Evolutionary conservation across 2,888 invertebrate species (phyloP).

Genomic region (Melanotus villosus): DNA sequence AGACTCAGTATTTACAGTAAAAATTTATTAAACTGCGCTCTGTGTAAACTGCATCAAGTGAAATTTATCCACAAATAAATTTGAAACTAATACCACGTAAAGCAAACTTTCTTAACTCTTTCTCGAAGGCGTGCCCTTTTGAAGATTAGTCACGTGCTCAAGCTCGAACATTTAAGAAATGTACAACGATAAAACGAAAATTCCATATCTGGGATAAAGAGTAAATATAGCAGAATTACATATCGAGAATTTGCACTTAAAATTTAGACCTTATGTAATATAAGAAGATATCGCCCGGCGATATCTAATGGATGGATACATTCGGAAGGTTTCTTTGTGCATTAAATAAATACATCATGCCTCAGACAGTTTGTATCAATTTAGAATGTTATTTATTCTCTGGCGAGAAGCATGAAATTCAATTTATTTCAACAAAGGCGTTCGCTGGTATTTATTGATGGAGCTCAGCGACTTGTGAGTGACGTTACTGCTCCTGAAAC

Average conservation of each 20-base stretch:
- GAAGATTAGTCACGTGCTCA: slow-evolving; percentile 17
- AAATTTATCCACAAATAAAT: slow-evolving; percentile 17
- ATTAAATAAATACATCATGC: not conserved
- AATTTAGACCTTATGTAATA: too few relatives aligned
- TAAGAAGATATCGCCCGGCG: too few relatives aligned
- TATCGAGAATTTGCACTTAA: too few relatives aligned
- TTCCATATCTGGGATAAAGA: too few relatives aligned
- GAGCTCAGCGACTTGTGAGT: slow-evolving; percentile 3
- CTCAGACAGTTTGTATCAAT: not conserved
- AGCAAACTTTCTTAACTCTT: slow-evolving; percentile 16
- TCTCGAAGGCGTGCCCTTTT: not conserved
- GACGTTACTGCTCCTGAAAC: not conserved
- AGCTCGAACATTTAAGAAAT: too few relatives aligned
- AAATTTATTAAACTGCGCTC: slow-evolving; percentile 8
- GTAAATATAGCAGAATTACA: too few relatives aligned
- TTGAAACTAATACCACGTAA: slow-evolving; percentile 15
- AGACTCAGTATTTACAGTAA: not conserved
- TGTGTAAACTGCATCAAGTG: not conserved
- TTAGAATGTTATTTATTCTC: slow-evolving; percentile 13
- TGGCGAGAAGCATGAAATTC: slow-evolving; percentile 1
- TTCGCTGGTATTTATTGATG: slow-evolving; percentile 10
- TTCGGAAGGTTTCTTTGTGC: not conserved
- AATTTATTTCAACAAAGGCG: slow-evolving; percentile 17
- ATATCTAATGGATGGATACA: too few relatives aligned
- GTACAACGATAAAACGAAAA: too few relatives aligned